These are phyloP conservation scores for Virgularia gustaviana DNA, from an alignment of 92 coral and sea anemone genomes.

Conservation along the genomic window DNA sequence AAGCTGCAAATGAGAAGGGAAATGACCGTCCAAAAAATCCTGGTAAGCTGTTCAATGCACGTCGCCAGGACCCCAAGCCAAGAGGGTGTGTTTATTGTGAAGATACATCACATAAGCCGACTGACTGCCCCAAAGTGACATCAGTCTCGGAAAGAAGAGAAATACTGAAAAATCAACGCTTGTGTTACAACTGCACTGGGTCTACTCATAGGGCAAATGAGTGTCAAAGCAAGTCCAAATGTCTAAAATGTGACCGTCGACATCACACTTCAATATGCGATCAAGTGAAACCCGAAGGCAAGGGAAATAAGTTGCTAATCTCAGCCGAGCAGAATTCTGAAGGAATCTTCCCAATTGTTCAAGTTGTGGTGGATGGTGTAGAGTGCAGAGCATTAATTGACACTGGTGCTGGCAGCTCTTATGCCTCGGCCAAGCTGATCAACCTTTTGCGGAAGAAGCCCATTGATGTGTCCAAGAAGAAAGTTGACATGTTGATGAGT, in stretches of 20 bases:
- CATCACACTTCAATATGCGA: constrained; percentile 27
- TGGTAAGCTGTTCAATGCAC: constrained; percentile 39
- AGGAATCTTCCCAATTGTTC: constrained; percentile 17
- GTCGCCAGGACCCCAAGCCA: constrained; percentile 10
- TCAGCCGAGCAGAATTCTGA: not conserved
- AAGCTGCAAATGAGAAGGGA: no score
- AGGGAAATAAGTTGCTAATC: constrained; percentile 1
- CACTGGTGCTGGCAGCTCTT: constrained; percentile 19
- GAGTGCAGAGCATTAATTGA: constrained; percentile 27
- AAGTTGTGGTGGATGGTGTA: not conserved
- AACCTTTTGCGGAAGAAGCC: no score
- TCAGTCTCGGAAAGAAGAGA: constrained; percentile 29
- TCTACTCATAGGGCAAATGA: no score
- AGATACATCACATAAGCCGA: constrained; percentile 31
- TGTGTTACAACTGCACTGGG: constrained; percentile 55
- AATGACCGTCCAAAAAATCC: no score
- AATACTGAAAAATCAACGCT: constrained; percentile 36
- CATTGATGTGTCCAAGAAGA: no score
- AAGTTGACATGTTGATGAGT: no score
- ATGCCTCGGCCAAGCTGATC: constrained; percentile 7
- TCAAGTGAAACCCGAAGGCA: no score
- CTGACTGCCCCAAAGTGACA: constrained; percentile 19
- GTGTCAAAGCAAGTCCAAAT: constrained; percentile 26
- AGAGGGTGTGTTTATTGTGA: constrained; percentile 45
- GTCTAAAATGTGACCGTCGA: constrained; percentile 33